Base-by-base conservation (phyloP, 2,888 invertebrate species). In the Abrostola triplasia region DNA sequence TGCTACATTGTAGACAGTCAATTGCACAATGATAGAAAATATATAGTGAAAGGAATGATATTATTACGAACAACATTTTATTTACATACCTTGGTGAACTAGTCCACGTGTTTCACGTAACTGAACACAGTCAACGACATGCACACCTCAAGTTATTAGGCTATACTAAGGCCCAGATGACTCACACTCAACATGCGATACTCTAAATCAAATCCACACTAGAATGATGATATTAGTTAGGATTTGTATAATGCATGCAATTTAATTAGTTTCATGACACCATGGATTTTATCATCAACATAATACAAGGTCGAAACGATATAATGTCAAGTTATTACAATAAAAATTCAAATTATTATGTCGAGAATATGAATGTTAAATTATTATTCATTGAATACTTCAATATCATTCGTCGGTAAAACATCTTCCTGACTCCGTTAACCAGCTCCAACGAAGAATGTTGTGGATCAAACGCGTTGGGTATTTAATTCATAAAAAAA, bases 311-410 rank as follows among this genome's bases (percentile, higher is more conserved):
- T 50, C 47, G 5, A 61, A 64, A 64, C 37, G 7, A 53, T 51
- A 61, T 60, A 66, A 48, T 36, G 61, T 64, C 49, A 54, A 52
- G 36, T 66, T 61, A 64, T 57, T 48, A 47, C 13, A 51, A 59
- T 59, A 72, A 63, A 36, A 54, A 53, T 7, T 52, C 54, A 60
- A 59, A 64, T 78, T 70, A 67, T 77, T 67, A 75, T 59, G 67
- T 67, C 59, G 49, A 59, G 37, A 61, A 49, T 51, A 37, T 61
- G 40, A 38, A 36, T 64, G 60, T 67, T 70, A 74, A 44, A 68
- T 56, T 62, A 64, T 73, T 77, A 77, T 51, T 12, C 41, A 69
- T 9, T 49, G 48, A 62, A 50, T 64, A 73, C n/a, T 64, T 50
- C 11, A 59, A 57, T 51, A 13, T 73, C 53, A 53, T 36, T 13